These are phyloP conservation scores for Stenchaetothrips biformis DNA, from an alignment of 2,888 invertebrate genomes.

Conservation along the genomic window DNA sequence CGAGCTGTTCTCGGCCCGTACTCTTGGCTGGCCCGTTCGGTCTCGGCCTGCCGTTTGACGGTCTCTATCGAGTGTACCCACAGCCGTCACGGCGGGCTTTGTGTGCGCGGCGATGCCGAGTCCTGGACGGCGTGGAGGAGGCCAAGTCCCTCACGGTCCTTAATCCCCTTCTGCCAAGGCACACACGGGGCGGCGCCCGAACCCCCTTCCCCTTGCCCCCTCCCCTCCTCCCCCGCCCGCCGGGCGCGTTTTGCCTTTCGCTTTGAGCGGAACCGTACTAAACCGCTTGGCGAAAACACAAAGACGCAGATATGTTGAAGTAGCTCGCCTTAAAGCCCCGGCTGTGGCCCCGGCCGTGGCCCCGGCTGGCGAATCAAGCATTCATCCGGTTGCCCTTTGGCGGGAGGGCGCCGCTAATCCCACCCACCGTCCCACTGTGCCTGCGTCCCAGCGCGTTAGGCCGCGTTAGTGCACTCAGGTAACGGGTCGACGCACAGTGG, in stretches of 20 bases:
- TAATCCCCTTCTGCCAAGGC: too few relatives aligned
- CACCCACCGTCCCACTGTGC: not conserved
- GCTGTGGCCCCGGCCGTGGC: not conserved
- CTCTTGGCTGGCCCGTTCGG: too few relatives aligned
- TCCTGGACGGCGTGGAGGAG: too few relatives aligned
- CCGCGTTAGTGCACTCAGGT: too few relatives aligned
- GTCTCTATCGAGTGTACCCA: too few relatives aligned
- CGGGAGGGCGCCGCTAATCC: not conserved
- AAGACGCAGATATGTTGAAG: constrained; percentile 24
- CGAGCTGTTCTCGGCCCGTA: too few relatives aligned
- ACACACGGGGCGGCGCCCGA: not conserved
- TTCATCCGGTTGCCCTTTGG: constrained; percentile 22
- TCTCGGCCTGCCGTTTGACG: too few relatives aligned
- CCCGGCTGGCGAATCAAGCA: not conserved
- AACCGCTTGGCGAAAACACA: constrained; percentile 24
- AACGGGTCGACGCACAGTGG: too few relatives aligned
- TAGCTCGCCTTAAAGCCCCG: constrained; percentile 14
- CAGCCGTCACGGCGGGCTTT: too few relatives aligned
- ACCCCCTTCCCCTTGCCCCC: not conserved
- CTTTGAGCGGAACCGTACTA: constrained; percentile 20
- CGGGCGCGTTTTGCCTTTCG: not conserved
- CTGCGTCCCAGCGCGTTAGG: too few relatives aligned
- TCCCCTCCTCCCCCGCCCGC: not conserved
- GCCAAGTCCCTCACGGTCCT: too few relatives aligned
- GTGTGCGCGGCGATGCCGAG: too few relatives aligned